Evolutionary conservation across 53 echinoderm and acorn worm genomes (phyloP), one percentile per base, ranked within the genome.

Genomic region (Pentamera pediparva): DNA sequence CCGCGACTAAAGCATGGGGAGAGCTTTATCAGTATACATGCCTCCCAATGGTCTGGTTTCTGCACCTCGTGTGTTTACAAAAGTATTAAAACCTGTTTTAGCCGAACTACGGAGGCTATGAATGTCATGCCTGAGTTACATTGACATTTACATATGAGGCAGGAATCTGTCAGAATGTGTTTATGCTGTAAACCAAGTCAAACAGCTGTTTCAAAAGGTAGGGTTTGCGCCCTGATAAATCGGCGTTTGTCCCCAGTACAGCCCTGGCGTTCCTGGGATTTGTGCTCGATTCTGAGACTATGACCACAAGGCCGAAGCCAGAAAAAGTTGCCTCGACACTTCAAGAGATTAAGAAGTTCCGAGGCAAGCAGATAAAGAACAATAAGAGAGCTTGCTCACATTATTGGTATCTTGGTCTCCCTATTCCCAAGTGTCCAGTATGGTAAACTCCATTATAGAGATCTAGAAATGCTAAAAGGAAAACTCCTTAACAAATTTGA

Each of bases 181-280:
- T 17, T n/a, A 47, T 47, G 47, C 47, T 47, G 47, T 47, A 15
- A 47, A 47, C n/a, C 47, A 47, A 47, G 1, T 47, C n/a, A 28
- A 38, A n/a, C 33, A 47, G 6, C 30, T 60, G 5, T 58, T 83
- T 6, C 18, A 78, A 20, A 15, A 69, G 28, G 35, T 82, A 35
- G 82, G 82, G 24, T 62, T 82, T 37, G 41, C 81, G 75, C 43
- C 78, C 82, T 15, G 61, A 74, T 7, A 83, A 88, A 52, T 88
- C 83, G 8, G 61, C 83, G 0, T 37, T 88, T 32, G 74, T 19
- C 4, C 88, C 88, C 13, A 20, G 10, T 72, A 83, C 17, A 19
- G 58, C 22, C 45, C 83, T 43, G 45, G 49, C 21, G 75, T 79
- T 36, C 19, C 34, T 78, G 19, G 83, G 75, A 24, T 78, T 78